Evolutionary conservation across 2,797 vertebrate genomes (phyloP).

Genomic region (Crocodylus rhombifer): DNA sequence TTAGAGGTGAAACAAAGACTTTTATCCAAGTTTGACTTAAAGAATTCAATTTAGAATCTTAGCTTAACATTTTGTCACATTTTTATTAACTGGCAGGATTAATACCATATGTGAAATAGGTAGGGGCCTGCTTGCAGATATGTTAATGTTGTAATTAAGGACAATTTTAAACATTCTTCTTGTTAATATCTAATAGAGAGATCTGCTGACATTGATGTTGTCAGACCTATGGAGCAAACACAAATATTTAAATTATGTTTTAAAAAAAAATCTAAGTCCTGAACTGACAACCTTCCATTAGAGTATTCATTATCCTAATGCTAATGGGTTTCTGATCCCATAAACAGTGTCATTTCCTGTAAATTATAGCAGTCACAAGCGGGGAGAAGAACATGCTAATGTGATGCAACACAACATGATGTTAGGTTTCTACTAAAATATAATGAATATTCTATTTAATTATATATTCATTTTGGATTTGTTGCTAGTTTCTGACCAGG

Average conservation of each 20-base stretch:
- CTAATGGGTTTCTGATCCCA: background rate
- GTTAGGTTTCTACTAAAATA: background rate
- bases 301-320: background rate
- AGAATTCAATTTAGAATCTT: background rate
- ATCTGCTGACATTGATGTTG: background rate
- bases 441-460: background rate
- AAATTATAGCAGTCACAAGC: background rate
- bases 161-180: background rate
- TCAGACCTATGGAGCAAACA: background rate
- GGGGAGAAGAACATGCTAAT: background rate
- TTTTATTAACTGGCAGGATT: background rate
- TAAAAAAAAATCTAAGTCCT: background rate
- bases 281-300: background rate
- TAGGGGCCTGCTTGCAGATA: background rate
- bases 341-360: background rate
- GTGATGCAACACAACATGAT: background rate
- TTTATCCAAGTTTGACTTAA: background rate
- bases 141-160: background rate
- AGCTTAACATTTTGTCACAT: background rate
- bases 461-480: background rate
- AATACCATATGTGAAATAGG: no score
- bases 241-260: background rate
- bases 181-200: background rate
- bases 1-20: background rate
- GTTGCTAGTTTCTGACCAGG: background rate